Evolutionary conservation across 2,113 vertebrate genomes (phyloP).

Genomic region (Campylomormyrus numenius): DNA sequence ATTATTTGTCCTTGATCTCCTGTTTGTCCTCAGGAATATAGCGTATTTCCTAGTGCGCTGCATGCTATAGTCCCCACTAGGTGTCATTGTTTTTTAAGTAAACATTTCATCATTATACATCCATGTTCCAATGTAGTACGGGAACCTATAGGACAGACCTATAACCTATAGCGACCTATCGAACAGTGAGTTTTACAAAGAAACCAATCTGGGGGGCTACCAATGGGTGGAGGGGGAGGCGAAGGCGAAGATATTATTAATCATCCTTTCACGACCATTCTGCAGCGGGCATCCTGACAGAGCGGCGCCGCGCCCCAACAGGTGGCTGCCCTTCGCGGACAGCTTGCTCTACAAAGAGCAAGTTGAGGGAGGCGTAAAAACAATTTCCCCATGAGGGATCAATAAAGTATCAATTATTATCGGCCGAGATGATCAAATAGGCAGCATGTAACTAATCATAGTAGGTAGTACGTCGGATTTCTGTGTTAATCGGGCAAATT

Average conservation of each 20-base stretch:
- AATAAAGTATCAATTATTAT: no score
- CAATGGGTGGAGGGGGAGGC: background rate
- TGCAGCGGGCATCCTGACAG: background rate
- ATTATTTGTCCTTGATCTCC: background rate
- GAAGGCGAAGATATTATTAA: background rate
- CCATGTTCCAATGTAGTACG: background rate
- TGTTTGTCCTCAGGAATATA: background rate
- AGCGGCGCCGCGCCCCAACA: background rate
- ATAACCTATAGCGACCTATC: background rate
- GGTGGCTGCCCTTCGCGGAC: no score
- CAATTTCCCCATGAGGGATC: no score
- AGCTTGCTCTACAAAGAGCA: no score
- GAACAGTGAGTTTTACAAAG: background rate
- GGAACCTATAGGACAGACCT: background rate
- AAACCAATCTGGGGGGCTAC: background rate
- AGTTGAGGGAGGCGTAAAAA: no score
- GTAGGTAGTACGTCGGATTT: no score
- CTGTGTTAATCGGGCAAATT: no score
- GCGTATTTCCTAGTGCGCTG: background rate
- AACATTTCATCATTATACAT: background rate
- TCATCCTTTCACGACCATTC: background rate
- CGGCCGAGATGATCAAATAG: background rate
- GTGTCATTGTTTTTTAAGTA: background rate
- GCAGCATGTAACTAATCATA: no score
- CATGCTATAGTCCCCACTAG: background rate